Conservation (phyloP, 1,140 invertebrate genomes). For the Pseudoatta argentina region DNA sequence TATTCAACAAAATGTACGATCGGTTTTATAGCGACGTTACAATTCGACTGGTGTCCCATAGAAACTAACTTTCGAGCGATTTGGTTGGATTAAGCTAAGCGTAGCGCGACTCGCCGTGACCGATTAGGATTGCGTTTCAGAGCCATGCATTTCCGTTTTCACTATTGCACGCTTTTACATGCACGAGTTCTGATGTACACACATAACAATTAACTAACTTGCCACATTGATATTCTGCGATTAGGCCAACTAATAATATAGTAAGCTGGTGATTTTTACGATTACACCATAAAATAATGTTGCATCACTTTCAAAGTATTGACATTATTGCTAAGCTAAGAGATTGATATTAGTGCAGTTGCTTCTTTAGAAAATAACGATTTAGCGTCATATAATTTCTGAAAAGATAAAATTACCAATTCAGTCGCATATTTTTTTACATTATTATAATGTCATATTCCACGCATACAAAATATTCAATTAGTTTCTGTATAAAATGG, state of each 20-base stretch:
- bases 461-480: neutral
- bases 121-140: conserved; percentile 36
- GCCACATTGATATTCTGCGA: conserved; percentile 16
- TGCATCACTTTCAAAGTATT: conserved; percentile 19
- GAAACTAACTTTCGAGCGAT: conserved; percentile 50
- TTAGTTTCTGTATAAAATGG: neutral
- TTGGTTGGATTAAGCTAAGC: conserved; percentile 30
- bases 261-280: neutral
- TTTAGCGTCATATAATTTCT: neutral
- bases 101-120: neutral
- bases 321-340: conserved; percentile 6
- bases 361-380: neutral
- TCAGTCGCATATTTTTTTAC: neutral
- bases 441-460: neutral
- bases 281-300: neutral
- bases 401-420: neutral
- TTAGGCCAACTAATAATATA: neutral
- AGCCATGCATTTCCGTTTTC: conserved; percentile 12
- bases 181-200: neutral
- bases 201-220: neutral
- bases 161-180: conserved; percentile 14
- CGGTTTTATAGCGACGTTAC: neutral
- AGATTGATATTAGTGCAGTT: conserved; percentile 23
- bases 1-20: neutral
- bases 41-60: conserved; percentile 48